Base-by-base conservation (phyloP, 2,888 invertebrate genomes). In the Drepana falcataria region DNA sequence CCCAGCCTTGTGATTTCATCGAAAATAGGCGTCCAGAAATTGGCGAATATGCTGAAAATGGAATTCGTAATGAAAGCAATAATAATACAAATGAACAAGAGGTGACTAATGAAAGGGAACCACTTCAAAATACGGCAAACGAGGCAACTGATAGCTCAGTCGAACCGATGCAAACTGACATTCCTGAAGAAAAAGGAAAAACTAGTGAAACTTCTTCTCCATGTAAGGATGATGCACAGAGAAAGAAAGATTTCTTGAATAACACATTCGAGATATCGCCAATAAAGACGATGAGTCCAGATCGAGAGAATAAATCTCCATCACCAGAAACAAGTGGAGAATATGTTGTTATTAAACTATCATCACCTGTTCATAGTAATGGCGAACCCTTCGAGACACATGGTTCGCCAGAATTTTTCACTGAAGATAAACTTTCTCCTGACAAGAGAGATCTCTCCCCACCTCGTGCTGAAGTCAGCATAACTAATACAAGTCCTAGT, bases 211-310 rank as follows among this genome's bases (percentile, higher is more conserved):
- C 77, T n/a, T 86, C 81, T 7, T 91, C 91, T 1, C 90, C 91
- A 0, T 79, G 76, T 21, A 81, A 82, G 68, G 81, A 84, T 47
- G 81, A 83, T 37, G 75, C 70, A 40, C 79, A 85, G 59, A 83
- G 89, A 62, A 87, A 91, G 56, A 77, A 85, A 66, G 93, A 93
- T 71, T 91, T 94, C 57, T 71, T 93, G 21, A 90, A 92, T 65
- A 88, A 89, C 59, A 93, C 93, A 5, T 63, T 90, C 33, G 92
- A 93, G 72, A 93, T 94, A 75, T 94, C 93, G 0, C 94, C 93
- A 0, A 93, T 93, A 57, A 91, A 90, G 75, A 77, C 73, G 2
- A 70, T 85, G 68, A 88, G 88, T 56, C 89, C 91, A 2, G 72
- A 85, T 37, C 72, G 69, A 57, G 77, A 79, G 4, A 75, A 83